These are phyloP conservation scores for Mionectes macconnelli DNA, from an alignment of 2,113 vertebrate genomes.

Conservation along the genomic window DNA sequence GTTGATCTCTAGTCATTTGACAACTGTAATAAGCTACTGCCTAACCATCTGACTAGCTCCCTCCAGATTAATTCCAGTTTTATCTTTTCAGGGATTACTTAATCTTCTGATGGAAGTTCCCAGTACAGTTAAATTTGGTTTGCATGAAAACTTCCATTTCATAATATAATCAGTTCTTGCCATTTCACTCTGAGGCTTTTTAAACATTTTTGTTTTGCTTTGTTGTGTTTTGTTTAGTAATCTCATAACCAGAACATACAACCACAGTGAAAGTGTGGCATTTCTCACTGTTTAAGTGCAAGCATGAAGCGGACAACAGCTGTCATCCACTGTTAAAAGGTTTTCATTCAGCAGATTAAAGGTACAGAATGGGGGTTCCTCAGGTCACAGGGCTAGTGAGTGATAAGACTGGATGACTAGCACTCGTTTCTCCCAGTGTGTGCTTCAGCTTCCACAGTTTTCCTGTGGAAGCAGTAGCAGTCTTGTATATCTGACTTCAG, in stretches of 20 bases:
- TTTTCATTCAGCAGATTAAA: conserved; percentile 32
- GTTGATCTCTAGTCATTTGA: not conserved
- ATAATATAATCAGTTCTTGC: not conserved
- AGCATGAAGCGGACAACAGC: not conserved
- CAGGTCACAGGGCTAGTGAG: conserved; percentile 13
- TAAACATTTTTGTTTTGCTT: not conserved
- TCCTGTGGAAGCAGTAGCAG: not conserved
- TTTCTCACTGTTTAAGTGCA: not conserved
- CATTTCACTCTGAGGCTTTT: not conserved
- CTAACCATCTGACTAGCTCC: not conserved
- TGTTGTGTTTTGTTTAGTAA: not conserved
- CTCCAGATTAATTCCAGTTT: not conserved
- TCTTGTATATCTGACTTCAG: not conserved
- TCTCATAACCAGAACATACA: not conserved
- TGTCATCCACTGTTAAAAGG: not conserved
- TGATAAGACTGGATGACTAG: not conserved
- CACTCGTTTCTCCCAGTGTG: not conserved
- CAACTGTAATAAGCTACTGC: not conserved
- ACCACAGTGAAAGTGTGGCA: not conserved
- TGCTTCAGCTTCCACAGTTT: not conserved
- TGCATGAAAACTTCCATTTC: not conserved
- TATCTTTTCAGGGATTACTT: not conserved
- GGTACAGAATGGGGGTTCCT: not conserved
- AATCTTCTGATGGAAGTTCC: not conserved
- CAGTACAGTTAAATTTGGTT: not conserved